These are phyloP conservation scores for Rhogogaster chlorosoma DNA, from an alignment of 2,888 invertebrate genomes.

Conservation along the genomic window DNA sequence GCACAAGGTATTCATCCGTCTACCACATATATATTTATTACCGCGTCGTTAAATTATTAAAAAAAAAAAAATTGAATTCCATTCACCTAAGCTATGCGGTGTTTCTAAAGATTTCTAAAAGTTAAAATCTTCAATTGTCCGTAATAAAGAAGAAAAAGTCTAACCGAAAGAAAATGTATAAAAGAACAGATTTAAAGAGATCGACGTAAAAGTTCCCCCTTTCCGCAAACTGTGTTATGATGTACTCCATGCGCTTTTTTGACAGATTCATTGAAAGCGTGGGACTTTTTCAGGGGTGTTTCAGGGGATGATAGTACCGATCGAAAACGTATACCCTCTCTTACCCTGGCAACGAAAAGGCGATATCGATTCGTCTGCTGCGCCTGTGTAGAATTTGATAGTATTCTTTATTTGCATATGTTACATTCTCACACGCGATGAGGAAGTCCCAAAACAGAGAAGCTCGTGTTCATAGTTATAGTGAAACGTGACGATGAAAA, in stretches of 20 bases:
- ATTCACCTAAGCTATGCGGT: neutral
- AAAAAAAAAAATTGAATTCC: neutral
- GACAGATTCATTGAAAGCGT: neutral
- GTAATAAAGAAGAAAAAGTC: neutral
- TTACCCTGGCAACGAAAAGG: neutral
- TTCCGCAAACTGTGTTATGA: neutral
- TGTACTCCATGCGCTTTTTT: too few species aligned
- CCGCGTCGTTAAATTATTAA: neutral
- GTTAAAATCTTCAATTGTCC: neutral
- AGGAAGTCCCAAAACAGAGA: neutral
- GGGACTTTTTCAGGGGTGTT: neutral
- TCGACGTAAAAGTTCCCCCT: neutral
- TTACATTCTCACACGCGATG: too few species aligned
- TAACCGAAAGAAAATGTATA: neutral
- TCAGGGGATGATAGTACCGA: neutral
- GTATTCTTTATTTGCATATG: neutral
- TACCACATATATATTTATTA: neutral
- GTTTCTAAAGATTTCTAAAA: neutral
- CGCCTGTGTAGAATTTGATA: neutral
- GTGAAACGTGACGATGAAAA: neutral
- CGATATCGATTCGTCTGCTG: neutral
- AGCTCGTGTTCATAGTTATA: neutral
- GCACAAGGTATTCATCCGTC: neutral
- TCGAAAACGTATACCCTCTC: neutral
- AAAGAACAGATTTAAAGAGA: neutral